These are phyloP conservation scores for Acanthisitta chloris DNA, from an alignment of 2,113 vertebrate species.

Conservation along the genomic window DNA sequence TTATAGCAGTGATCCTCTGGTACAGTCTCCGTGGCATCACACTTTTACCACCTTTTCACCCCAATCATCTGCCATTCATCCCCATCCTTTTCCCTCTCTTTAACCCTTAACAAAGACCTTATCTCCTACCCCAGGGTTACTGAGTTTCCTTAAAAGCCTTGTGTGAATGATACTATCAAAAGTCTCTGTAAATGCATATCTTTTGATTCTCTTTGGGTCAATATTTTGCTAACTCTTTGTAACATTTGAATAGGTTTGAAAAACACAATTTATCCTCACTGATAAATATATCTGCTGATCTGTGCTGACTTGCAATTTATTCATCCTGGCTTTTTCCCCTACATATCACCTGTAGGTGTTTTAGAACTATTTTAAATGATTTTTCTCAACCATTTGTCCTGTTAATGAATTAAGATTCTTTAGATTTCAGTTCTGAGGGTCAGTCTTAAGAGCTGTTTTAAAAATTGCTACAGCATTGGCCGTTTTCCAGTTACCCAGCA, in stretches of 20 bases:
- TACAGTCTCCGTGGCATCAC: not conserved
- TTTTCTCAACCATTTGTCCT: not conserved
- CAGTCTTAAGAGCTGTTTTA: constrained; percentile 32
- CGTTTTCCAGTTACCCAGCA: not conserved
- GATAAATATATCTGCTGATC: constrained; percentile 17
- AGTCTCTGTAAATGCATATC: not conserved
- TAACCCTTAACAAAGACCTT: not conserved
- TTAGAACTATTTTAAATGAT: not conserved
- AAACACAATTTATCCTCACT: constrained; percentile 22
- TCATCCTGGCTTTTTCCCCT: not conserved
- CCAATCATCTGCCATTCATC: not conserved
- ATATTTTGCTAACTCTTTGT: constrained; percentile 45
- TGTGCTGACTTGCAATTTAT: constrained; percentile 27
- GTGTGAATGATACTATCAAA: constrained; percentile 18
- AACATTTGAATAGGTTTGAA: constrained; percentile 14
- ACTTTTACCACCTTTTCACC: not conserved
- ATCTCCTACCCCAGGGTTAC: not conserved
- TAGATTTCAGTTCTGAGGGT: not conserved
- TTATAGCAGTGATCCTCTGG: not conserved
- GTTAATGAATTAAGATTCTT: not conserved
- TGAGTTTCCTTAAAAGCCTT: constrained; percentile 38
- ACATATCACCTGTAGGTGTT: not conserved
- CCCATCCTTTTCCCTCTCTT: not conserved
- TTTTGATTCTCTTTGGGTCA: not conserved
- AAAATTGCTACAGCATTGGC: constrained; percentile 3